phyloP scores from a whole-genome alignment of 23 tunicate genomes.

The Pegea sp. region DNA sequence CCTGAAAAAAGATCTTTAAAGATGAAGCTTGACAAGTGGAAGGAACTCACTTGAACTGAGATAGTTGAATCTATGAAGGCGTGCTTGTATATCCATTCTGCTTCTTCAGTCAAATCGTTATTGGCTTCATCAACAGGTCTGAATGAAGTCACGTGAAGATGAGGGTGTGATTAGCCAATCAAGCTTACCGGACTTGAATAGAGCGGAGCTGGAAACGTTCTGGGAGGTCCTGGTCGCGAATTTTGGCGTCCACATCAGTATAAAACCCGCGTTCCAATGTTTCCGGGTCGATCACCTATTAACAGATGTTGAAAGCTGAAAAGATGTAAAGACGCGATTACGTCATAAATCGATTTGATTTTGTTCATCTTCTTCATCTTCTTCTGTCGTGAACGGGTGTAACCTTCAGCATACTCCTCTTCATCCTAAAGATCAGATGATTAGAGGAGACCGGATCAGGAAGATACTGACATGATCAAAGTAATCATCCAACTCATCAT shows the following conservation, averaged over 20 bases:
- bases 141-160: neutral
- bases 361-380: slow-evolving; percentile 47
- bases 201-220: slow-evolving; percentile 84
- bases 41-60: slow-evolving; percentile 60
- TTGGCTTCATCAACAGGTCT: slow-evolving; percentile 69
- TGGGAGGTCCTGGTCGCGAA: slow-evolving; percentile 66
- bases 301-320: too few species aligned
- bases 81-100: slow-evolving; percentile 90
- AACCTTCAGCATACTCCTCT: slow-evolving; percentile 4
- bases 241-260: slow-evolving; percentile 71
- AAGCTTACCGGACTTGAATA: slow-evolving; percentile 50
- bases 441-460: neutral
- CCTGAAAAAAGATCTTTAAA: slow-evolving; percentile 18
- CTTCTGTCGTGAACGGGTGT: slow-evolving; percentile 14
- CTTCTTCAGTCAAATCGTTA: slow-evolving; percentile 37
- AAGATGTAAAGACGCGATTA: neutral
- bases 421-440: slow-evolving; percentile 3
- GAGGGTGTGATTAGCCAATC: neutral
- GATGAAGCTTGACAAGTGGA: too few species aligned
- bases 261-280: slow-evolving; percentile 58
- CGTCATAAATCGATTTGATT: slow-evolving; percentile 2
- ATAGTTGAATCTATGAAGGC: slow-evolving; percentile 62
- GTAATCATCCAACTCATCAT: slow-evolving; percentile 67
- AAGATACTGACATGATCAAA: slow-evolving; percentile 39
- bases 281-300: slow-evolving; percentile 91